Conservation (phyloP, 2,113 vertebrate genomes). For the Burhinus bistriatus region DNA sequence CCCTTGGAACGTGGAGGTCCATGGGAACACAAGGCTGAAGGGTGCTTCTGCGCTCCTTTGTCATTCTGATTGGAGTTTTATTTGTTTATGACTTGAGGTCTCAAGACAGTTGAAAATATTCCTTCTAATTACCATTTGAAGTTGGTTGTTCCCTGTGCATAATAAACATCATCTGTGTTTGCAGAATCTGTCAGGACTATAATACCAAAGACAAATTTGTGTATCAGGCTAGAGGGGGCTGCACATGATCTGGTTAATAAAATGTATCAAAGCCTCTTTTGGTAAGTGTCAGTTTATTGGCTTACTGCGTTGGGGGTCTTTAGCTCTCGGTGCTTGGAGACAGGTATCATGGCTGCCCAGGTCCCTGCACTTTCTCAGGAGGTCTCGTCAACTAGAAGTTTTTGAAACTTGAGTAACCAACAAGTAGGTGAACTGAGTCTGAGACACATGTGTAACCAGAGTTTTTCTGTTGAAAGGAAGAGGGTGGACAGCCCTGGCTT, state of each 20-base stretch:
- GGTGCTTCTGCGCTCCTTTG: background rate
- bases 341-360: background rate
- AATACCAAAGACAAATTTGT: background rate
- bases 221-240: background rate
- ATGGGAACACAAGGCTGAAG: background rate
- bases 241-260: background rate
- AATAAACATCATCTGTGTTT: background rate
- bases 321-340: background rate
- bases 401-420: background rate
- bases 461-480: background rate
- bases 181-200: background rate
- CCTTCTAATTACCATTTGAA: background rate
- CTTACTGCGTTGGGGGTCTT: accelerated
- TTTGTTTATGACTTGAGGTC: background rate
- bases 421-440: background rate
- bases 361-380: background rate
- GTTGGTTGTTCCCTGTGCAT: background rate
- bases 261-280: background rate
- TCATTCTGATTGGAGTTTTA: background rate
- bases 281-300: background rate
- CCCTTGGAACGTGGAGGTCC: background rate
- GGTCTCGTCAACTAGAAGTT: background rate
- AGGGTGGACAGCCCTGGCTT: background rate
- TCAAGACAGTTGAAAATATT: background rate
- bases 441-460: background rate